Evolutionary conservation across 2,113 vertebrate species (phyloP).

Genomic region (Gymnogyps californianus): DNA sequence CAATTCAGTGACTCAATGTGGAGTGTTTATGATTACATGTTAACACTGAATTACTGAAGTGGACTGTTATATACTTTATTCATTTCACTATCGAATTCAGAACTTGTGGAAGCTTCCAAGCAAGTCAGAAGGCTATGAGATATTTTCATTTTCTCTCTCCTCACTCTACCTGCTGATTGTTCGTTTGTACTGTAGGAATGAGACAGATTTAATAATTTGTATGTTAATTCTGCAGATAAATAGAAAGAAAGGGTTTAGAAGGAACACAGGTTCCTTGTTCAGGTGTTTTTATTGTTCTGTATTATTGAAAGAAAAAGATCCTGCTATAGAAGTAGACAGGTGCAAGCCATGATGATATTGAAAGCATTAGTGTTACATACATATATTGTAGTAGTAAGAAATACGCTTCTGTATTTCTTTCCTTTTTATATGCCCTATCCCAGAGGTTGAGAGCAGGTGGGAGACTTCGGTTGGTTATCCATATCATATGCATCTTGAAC

Average conservation of each 20-base stretch:
- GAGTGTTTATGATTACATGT: neutral
- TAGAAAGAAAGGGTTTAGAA: neutral
- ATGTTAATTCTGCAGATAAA: neutral
- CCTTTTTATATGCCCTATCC: neutral
- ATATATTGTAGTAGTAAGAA: neutral
- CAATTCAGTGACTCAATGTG: neutral
- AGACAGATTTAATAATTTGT: neutral
- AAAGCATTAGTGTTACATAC: neutral
- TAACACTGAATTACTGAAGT: neutral
- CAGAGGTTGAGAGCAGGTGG: neutral
- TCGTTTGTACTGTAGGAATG: neutral
- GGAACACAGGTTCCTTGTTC: neutral
- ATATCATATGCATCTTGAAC: neutral
- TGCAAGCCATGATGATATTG: neutral
- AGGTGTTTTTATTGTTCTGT: neutral
- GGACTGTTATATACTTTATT: neutral
- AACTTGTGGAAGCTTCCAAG: neutral
- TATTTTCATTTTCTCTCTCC: neutral
- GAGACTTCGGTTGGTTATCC: neutral
- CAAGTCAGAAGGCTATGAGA: neutral
- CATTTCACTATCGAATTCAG: neutral
- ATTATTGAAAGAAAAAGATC: neutral
- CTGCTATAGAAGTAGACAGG: neutral
- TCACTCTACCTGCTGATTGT: neutral
- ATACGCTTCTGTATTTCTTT: neutral